Percentiles rank a stretch among this genome's conserved stretches.
These are phyloP conservation scores for Sus cebifrons DNA, from an alignment of 2,797 vertebrate genomes.

Conservation along the genomic window DNA sequence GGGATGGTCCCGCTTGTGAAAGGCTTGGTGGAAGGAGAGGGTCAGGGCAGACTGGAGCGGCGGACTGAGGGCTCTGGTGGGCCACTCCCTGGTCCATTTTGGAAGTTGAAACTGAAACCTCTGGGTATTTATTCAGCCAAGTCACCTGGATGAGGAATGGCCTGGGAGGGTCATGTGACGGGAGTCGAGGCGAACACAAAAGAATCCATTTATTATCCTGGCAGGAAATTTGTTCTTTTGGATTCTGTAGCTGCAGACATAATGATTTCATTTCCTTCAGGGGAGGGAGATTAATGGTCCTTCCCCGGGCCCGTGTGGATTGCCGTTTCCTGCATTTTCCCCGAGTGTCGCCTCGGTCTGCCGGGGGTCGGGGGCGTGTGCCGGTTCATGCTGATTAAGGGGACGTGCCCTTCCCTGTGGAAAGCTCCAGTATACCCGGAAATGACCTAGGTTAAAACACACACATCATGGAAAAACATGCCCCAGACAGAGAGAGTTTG, in stretches of 20 bases:
- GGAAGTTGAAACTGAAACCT: slow-evolving; percentile 87
- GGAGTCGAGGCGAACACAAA: slow-evolving; percentile 90
- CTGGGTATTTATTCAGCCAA: slow-evolving; percentile 88
- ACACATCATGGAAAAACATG: not conserved
- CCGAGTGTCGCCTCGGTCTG: slow-evolving; percentile 69
- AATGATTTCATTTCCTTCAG: slow-evolving; percentile 93
- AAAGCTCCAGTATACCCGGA: not conserved
- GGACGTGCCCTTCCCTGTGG: not conserved
- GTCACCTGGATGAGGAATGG: slow-evolving; percentile 90
- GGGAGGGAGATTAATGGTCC: slow-evolving; percentile 90
- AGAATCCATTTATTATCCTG: slow-evolving; percentile 93
- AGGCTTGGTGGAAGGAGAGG: not conserved
- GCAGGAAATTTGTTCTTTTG: slow-evolving; percentile 93
- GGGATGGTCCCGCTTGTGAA: not conserved
- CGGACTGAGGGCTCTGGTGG: not conserved
- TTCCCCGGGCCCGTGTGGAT: slow-evolving; percentile 85
- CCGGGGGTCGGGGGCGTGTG: slow-evolving; percentile 68
- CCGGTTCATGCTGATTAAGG: not conserved
- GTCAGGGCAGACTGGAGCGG: not conserved
- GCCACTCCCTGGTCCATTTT: slow-evolving; percentile 62
- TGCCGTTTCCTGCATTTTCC: slow-evolving; percentile 82
- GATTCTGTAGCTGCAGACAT: slow-evolving; percentile 91
- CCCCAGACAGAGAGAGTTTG: not conserved
- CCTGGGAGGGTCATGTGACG: slow-evolving; percentile 86
- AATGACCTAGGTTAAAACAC: slow-evolving; percentile 32